Conservation (phyloP, 2,888 invertebrate genomes). For the Vesta saturnalis region DNA sequence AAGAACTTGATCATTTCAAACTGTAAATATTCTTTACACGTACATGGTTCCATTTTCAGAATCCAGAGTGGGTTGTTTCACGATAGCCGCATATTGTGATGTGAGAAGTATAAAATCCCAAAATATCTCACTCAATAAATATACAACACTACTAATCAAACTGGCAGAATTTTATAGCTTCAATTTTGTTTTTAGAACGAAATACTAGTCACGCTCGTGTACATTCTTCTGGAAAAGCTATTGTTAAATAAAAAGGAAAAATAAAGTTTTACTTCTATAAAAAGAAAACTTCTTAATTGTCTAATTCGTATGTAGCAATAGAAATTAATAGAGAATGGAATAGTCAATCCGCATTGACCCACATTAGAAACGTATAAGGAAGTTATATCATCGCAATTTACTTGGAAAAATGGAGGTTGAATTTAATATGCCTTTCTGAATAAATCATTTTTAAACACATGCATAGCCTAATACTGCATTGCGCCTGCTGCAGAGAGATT, state of each 20-base stretch:
- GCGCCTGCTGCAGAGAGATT: slow-evolving; percentile 26
- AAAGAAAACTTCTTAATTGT: not conserved
- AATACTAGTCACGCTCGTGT: too few relatives aligned
- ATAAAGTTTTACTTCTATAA: too few relatives aligned
- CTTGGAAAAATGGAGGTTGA: not conserved
- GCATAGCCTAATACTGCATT: slow-evolving; percentile 23
- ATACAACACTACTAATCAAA: slow-evolving; percentile 47
- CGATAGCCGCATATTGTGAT: slow-evolving; percentile 49
- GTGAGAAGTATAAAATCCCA: slow-evolving; percentile 49
- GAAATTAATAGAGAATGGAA: too few relatives aligned
- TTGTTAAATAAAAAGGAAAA: too few relatives aligned
- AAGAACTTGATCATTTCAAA: not conserved
- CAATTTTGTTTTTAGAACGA: slow-evolving; percentile 34
- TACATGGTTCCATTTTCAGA: slow-evolving; percentile 46
- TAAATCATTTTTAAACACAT: slow-evolving; percentile 22
- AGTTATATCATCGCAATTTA: too few relatives aligned
- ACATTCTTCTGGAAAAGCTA: slow-evolving; percentile 18
- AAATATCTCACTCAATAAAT: slow-evolving; percentile 53
- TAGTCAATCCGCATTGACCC: too few relatives aligned
- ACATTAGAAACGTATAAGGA: too few relatives aligned
- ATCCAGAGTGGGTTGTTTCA: slow-evolving; percentile 50
- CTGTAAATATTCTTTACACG: slow-evolving; percentile 38
- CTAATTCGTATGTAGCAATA: too few relatives aligned
- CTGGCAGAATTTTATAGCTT: slow-evolving; percentile 43
- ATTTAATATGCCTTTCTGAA: not conserved